Conservation (phyloP, 1,140 invertebrate species). For the Semibalanus balanoides region DNA sequence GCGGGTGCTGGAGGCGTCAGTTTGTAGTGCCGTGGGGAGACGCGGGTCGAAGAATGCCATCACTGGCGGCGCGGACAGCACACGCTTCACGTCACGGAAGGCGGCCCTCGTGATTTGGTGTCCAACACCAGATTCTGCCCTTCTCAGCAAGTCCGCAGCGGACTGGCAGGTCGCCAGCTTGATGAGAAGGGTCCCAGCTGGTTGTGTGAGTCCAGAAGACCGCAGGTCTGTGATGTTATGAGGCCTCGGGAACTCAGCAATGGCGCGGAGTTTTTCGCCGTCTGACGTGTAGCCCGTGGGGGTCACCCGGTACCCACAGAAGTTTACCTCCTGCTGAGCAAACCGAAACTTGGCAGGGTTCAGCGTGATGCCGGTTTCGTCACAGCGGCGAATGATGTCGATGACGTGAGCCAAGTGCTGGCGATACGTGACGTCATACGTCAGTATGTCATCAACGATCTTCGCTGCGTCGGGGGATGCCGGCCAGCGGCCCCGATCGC, state of each 20-base stretch:
- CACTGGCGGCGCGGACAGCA: conserved; percentile 13
- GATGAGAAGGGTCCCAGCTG: conserved; percentile 15
- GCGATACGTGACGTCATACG: conserved; percentile 7
- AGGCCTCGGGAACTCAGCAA: conserved; percentile 11
- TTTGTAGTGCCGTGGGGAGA: conserved; percentile 14
- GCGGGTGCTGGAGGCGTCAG: conserved; percentile 16
- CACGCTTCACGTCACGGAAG: conserved; percentile 14
- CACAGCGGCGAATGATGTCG: conserved; percentile 11
- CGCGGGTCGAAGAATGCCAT: conserved; percentile 15
- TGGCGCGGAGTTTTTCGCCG: conserved; percentile 13
- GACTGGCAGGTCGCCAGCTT: conserved; percentile 10
- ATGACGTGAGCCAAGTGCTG: no score
- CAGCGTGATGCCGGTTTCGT: conserved; percentile 21
- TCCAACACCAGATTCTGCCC: conserved; percentile 12
- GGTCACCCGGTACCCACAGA: conserved; percentile 20
- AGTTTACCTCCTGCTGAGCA: conserved; percentile 20
- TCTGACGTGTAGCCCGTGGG: conserved; percentile 14
- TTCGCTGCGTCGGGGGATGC: conserved; percentile 10
- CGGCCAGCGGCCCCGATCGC: conserved; percentile 18
- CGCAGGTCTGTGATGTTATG: conserved; percentile 13
- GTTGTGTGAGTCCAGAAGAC: conserved; percentile 4
- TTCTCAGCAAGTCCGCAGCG: conserved; percentile 13
- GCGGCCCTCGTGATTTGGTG: conserved; percentile 14
- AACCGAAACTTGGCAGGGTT: conserved; percentile 24
- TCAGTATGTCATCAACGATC: conserved; percentile 15